Evolutionary conservation across 2,113 vertebrate genomes (phyloP).

Genomic region (Cyprinodon tularosa): DNA sequence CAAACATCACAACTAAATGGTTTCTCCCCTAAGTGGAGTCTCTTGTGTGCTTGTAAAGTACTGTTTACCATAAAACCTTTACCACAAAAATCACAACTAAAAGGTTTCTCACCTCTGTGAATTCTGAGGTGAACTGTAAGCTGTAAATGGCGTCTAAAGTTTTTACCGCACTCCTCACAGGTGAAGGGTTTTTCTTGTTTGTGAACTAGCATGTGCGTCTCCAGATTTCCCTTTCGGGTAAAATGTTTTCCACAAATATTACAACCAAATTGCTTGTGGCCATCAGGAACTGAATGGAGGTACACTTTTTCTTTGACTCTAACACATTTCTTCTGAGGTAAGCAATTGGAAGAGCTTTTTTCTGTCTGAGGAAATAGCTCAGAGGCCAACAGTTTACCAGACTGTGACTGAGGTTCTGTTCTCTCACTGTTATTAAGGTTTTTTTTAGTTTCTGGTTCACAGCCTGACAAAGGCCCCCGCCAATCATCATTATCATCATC

Average conservation of each 20-base stretch:
- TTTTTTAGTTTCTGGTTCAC: neutral
- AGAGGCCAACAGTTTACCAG: neutral
- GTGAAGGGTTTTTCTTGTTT: neutral
- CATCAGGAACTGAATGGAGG: neutral
- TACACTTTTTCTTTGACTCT: neutral
- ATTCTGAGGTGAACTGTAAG: neutral
- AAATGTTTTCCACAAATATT: neutral
- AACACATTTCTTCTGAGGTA: neutral
- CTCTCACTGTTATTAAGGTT: neutral
- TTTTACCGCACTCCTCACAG: neutral
- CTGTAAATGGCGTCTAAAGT: neutral
- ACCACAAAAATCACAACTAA: neutral
- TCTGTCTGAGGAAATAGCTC: neutral
- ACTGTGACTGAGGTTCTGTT: neutral
- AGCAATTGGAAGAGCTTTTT: neutral
- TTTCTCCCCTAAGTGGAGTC: neutral
- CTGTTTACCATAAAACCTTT: neutral
- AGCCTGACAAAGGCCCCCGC: neutral
- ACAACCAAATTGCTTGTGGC: neutral
- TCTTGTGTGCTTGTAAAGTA: neutral
- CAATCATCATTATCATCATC: neutral
- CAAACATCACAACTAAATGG: neutral
- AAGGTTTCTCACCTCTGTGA: neutral
- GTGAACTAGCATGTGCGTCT: neutral
- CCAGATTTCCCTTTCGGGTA: neutral